Percentiles rank a stretch among this genome's conserved stretches.
phyloP scores from a whole-genome alignment of 2,797 vertebrate species.

The Pterois miles region DNA sequence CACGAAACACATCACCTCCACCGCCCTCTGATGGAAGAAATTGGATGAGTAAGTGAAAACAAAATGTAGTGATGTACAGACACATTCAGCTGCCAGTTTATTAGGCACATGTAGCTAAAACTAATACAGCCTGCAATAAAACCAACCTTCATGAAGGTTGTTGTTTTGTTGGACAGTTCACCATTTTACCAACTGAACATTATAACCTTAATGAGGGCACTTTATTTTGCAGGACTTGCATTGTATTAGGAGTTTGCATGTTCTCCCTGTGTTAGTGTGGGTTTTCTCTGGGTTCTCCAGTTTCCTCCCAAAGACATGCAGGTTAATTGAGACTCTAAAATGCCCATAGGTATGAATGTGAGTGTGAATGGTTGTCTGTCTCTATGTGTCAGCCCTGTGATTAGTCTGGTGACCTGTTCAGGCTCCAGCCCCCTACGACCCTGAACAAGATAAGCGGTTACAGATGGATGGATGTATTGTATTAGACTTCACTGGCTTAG shows the following conservation, averaged over 20 bases:
- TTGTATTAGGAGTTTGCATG: neutral
- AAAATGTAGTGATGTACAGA: neutral
- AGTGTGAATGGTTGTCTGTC: no score
- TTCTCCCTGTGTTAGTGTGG: no score
- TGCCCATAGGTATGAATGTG: no score
- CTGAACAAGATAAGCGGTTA: neutral
- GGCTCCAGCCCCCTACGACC: no score
- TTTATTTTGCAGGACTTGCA: neutral
- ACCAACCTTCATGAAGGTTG: neutral
- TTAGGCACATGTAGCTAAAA: neutral
- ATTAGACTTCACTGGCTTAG: neutral
- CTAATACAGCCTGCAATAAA: neutral
- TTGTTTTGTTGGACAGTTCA: neutral
- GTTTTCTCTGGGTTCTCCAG: no score
- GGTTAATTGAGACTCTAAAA: neutral
- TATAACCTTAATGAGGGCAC: neutral
- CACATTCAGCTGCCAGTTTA: neutral
- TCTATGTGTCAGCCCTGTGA: neutral
- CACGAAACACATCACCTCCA: conserved; percentile 93
- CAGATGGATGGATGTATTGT: neutral
- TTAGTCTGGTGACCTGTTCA: no score
- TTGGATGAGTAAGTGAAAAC: neutral
- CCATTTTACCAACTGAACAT: neutral
- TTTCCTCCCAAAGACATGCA: no score
- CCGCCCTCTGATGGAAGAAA: conserved; percentile 82